Conservation (phyloP, 2,888 invertebrate genomes). For the Druceiella hillmani region DNA sequence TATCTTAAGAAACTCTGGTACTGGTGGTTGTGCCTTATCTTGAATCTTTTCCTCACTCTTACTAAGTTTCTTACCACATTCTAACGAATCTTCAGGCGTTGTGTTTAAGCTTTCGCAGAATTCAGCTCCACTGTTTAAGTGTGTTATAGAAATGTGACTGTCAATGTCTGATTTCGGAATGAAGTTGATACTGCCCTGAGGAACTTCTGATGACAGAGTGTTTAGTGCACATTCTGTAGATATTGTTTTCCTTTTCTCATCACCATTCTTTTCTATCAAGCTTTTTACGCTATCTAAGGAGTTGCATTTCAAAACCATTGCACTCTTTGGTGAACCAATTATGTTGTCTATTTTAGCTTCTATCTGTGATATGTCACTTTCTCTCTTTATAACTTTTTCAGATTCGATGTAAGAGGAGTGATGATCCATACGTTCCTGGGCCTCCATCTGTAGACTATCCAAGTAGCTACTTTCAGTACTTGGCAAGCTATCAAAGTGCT, state of each 20-base stretch:
- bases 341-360: slow-evolving; percentile 53
- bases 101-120: too few relatives aligned
- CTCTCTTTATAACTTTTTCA: too few relatives aligned
- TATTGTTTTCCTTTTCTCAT: slow-evolving; percentile 46
- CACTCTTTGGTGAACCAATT: slow-evolving; percentile 49
- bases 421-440: too few relatives aligned
- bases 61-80: too few relatives aligned
- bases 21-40: slow-evolving; percentile 34
- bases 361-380: slow-evolving; percentile 49
- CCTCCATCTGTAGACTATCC: slow-evolving; percentile 44
- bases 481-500: slow-evolving; percentile 43
- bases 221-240: slow-evolving; percentile 47
- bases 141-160: slow-evolving; percentile 52
- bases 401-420: too few relatives aligned
- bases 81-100: too few relatives aligned
- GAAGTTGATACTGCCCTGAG: too few relatives aligned
- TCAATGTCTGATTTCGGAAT: slow-evolving; percentile 35
- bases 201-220: too few relatives aligned
- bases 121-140: slow-evolving; percentile 51
- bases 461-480: slow-evolving; percentile 48
- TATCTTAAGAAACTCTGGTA: slow-evolving; percentile 66
- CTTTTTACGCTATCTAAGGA: slow-evolving; percentile 57
- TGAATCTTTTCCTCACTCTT: slow-evolving; percentile 41
- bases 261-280: slow-evolving; percentile 45
- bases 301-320: slow-evolving; percentile 47